These are phyloP conservation scores for Prosapia bicincta DNA, from an alignment of 2,888 invertebrate species.

Conservation along the genomic window DNA sequence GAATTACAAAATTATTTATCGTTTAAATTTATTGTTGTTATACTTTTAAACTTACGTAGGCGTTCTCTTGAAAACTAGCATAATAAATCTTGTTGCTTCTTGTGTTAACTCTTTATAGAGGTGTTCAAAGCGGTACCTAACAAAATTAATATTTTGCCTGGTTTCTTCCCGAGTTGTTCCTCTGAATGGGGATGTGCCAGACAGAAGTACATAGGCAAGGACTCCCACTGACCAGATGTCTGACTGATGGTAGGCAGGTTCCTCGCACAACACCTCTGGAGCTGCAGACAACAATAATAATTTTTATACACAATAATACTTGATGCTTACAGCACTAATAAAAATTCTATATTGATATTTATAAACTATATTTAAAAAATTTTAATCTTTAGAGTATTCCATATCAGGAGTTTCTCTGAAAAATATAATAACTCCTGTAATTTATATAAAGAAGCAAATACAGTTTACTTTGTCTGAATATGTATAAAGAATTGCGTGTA, in stretches of 20 bases:
- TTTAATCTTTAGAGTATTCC: too few species aligned
- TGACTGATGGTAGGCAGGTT: conserved; percentile 82
- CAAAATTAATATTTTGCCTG: conserved; percentile 86
- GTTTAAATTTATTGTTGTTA: too few species aligned
- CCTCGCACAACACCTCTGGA: conserved; percentile 85
- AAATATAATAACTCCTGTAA: too few species aligned
- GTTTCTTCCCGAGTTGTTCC: conserved; percentile 81
- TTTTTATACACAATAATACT: not conserved
- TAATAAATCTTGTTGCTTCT: conserved; percentile 89
- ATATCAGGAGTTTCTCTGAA: too few species aligned
- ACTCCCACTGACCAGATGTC: conserved; percentile 97
- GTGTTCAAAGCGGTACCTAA: conserved; percentile 89
- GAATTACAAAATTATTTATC: too few species aligned
- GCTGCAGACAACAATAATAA: conserved; percentile 51
- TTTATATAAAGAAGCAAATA: too few species aligned
- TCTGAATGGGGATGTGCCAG: conserved; percentile 88
- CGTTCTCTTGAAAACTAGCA: conserved; percentile 91
- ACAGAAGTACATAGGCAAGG: conserved; percentile 85
- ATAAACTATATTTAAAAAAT: too few species aligned
- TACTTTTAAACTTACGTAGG: conserved; percentile 79
- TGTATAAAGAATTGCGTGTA: too few species aligned
- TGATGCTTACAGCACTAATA: not conserved
- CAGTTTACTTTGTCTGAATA: too few species aligned
- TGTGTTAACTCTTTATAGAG: conserved; percentile 93
- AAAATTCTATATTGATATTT: too few species aligned